phyloP scores from a whole-genome alignment of 2,888 invertebrate genomes.

The Pyrochroa serraticornis region DNA sequence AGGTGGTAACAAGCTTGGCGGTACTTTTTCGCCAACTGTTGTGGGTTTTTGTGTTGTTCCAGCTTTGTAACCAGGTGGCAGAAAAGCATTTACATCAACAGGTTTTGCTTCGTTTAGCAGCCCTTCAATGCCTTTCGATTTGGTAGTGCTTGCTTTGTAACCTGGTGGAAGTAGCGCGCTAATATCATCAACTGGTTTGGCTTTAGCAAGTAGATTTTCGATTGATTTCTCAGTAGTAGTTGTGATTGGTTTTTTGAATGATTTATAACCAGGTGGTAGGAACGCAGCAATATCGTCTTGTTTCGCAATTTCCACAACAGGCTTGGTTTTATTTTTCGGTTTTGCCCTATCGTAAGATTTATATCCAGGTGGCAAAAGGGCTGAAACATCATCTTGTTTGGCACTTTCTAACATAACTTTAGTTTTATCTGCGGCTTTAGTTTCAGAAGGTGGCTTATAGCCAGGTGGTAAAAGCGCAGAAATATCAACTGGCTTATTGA shows the following conservation, averaged over 20 bases:
- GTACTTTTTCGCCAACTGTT: slow-evolving; percentile 51
- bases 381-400: slow-evolving; percentile 51
- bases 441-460: slow-evolving; percentile 49
- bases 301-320: slow-evolving; percentile 60
- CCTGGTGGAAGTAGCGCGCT: slow-evolving; percentile 71
- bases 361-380: slow-evolving; percentile 58
- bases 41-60: slow-evolving; percentile 38
- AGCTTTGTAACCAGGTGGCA: slow-evolving; percentile 64
- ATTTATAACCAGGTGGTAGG: slow-evolving; percentile 71
- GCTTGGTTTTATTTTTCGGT: slow-evolving; percentile 36
- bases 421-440: slow-evolving; percentile 16
- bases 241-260: slow-evolving; percentile 36
- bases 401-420: no score
- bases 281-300: slow-evolving; percentile 66
- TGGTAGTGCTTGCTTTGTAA: slow-evolving; percentile 58
- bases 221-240: slow-evolving; percentile 28
- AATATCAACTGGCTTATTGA: slow-evolving; percentile 54
- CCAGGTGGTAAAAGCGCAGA: slow-evolving; percentile 57
- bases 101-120: slow-evolving; percentile 43
- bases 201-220: slow-evolving; percentile 35
- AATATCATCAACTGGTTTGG: slow-evolving; percentile 60
- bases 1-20: slow-evolving; percentile 61
- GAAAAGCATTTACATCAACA: slow-evolving; percentile 60
- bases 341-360: slow-evolving; percentile 43
- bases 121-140: slow-evolving; percentile 24